Evolutionary conservation across 2,888 invertebrate genomes (phyloP).

Genomic region (Pristionchus maxplancki): DNA sequence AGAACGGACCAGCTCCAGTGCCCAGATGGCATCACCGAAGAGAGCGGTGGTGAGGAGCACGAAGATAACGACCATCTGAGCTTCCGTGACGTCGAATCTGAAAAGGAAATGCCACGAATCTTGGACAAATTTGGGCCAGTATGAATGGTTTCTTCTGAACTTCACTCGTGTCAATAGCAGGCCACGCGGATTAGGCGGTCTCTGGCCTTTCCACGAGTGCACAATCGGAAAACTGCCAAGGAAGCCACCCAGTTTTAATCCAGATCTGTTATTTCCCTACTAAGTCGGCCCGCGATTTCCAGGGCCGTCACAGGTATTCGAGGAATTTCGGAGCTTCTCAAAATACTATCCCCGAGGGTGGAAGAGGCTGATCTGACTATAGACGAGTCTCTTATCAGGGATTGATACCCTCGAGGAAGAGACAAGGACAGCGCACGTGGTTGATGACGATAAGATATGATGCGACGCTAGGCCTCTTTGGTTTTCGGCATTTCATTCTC

Average conservation of each 20-base stretch:
- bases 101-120: too few species aligned
- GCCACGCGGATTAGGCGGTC: too few species aligned
- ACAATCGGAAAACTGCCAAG: not conserved
- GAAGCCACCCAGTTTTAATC: not conserved
- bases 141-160: too few species aligned
- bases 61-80: slow-evolving; percentile 92
- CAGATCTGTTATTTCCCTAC: not conserved
- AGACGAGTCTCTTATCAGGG: not conserved
- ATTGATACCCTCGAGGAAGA: not conserved
- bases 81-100: slow-evolving; percentile 94
- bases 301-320: not conserved
- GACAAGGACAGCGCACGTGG: not conserved
- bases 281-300: not conserved
- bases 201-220: not conserved
- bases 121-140: not conserved
- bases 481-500: too few species aligned
- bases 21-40: slow-evolving; percentile 92
- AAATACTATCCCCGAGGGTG: not conserved
- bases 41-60: slow-evolving; percentile 90
- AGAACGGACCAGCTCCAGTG: slow-evolving; percentile 78
- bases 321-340: not conserved
- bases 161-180: too few species aligned
- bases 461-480: too few species aligned
- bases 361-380: not conserved
- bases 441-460: not conserved